Evolutionary conservation across 2,888 invertebrate species (phyloP).

Genomic region (Spicauda simplicius): DNA sequence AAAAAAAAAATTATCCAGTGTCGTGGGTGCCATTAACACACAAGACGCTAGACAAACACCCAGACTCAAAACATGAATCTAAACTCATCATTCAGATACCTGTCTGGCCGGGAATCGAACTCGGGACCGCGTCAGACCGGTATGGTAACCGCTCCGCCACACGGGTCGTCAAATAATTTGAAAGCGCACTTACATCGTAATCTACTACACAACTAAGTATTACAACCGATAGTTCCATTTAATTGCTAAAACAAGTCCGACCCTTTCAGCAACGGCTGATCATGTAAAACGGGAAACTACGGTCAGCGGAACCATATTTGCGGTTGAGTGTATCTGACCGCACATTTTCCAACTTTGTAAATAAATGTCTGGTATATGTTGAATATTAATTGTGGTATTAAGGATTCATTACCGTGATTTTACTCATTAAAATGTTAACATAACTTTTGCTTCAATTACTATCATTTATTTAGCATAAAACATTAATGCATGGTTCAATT

Average conservation of each 20-base stretch:
- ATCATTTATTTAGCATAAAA: not conserved
- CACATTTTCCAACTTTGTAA: not conserved
- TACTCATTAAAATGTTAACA: not conserved
- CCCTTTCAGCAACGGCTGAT: not conserved
- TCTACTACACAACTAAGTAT: no score
- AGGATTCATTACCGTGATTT: not conserved
- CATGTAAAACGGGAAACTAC: not conserved
- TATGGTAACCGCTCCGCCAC: no score
- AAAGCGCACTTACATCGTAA: no score
- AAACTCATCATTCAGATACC: no score
- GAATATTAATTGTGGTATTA: not conserved
- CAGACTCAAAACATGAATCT: no score
- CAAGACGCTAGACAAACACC: no score
- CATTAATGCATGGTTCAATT: not conserved
- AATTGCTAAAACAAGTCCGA: not conserved
- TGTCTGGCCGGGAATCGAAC: no score
- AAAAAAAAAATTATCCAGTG: no score
- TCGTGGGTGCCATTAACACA: no score
- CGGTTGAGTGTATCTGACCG: not conserved
- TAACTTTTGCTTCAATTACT: not conserved
- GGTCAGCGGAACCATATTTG: not conserved
- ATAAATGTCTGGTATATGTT: not conserved
- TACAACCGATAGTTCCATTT: not conserved
- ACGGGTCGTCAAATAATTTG: no score
- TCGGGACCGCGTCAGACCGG: no score